phyloP scores from a whole-genome alignment of 2,113 vertebrate species.

The Carollia perspicillata region DNA sequence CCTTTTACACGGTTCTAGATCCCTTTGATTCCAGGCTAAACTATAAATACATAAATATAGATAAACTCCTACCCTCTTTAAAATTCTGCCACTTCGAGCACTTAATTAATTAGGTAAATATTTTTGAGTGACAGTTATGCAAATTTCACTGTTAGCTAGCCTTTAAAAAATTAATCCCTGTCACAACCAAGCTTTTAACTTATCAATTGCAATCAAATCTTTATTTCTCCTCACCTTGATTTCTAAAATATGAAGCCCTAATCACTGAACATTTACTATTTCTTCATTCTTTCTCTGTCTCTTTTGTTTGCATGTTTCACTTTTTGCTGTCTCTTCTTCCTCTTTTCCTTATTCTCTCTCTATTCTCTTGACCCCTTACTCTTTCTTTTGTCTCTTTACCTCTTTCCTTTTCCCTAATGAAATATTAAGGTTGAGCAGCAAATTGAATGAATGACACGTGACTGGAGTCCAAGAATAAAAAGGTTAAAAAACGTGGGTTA shows the following conservation, averaged over 20 bases:
- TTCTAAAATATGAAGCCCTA: neutral
- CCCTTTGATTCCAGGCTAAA: neutral
- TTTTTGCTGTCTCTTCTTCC: neutral
- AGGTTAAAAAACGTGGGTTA: neutral
- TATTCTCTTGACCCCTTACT: neutral
- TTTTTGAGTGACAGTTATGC: conserved; percentile 32
- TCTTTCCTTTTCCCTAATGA: neutral
- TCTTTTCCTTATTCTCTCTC: neutral
- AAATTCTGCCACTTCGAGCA: conserved; percentile 4
- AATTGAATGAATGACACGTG: neutral
- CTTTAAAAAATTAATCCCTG: neutral
- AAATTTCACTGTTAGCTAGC: conserved; percentile 6
- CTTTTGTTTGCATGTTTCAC: neutral
- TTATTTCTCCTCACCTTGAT: neutral
- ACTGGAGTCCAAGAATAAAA: neutral
- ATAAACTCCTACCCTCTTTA: neutral
- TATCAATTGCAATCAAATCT: conserved; percentile 23
- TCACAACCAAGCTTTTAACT: neutral
- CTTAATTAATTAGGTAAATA: conserved; percentile 35
- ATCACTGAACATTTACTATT: neutral
- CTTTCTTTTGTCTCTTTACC: neutral
- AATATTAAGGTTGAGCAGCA: neutral
- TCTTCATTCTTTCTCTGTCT: neutral
- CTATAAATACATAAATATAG: neutral
- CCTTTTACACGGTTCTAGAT: neutral